Evolutionary conservation across 2,113 vertebrate genomes (phyloP), one percentile per base, ranked within the genome.

Genomic region (Coturnix japonica): DNA sequence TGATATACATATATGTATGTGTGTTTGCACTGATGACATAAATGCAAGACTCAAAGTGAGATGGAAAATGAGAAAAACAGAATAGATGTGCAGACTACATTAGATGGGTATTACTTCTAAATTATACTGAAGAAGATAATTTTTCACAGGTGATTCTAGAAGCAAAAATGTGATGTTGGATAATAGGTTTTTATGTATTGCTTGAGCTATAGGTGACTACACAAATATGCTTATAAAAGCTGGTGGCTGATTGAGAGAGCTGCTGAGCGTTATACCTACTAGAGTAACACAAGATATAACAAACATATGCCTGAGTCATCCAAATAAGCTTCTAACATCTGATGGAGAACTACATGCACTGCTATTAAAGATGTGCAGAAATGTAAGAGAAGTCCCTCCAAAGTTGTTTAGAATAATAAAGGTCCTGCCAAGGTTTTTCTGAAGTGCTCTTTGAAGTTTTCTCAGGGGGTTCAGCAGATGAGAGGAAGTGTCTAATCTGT

Each of bases 361-460:
- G 15, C 56, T 85, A 39, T 64, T 31, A 88, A 57, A 77, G 9
- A 56, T 54, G 25, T 26, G 6, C 10, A 54, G 33, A 83, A 91
- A 56, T 31, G 17, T 73, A 77, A 87, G 91, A 70, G 4, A 49
- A 8, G 35, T 59, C 66, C 13, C 25, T 14, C 25, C 82, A 66
- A 74, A 80, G 60, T 63, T 17, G 19, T 82, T 83, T 53, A 60
- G 51, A 74, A 85, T 92, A 85, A 77, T 60, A 85, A 11, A 89
- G 87, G 70, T 59, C 31, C 17, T 74, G 37, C 9, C 65, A 60
- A 67, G 80, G 43, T 26, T 81, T 87, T 95, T 87, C 79, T 64
- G 75, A 85, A 91, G 30, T 60, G 23, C 1, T 33, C 85, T 92
- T 94, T 94, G 81, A 95, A 93, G 60, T 39, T 74, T n/a, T 60